phyloP scores from a whole-genome alignment of 1,140 invertebrate species.

The Zaprionus africanus region DNA sequence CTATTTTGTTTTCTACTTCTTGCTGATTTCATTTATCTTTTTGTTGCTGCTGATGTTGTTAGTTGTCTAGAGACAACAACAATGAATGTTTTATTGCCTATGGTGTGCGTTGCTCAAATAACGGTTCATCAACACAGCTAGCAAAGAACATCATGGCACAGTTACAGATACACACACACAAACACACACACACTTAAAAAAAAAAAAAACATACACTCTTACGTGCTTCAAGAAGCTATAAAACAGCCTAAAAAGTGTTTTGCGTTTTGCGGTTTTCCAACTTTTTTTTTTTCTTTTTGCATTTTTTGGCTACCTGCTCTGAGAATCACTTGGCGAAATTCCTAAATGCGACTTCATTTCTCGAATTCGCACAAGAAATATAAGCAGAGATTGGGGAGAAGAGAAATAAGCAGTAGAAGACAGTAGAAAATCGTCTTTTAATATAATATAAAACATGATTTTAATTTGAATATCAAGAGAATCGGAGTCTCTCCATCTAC shows the following conservation, averaged over 20 bases:
- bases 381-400: background rate
- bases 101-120: constrained; percentile 52
- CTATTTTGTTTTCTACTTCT: constrained; percentile 14
- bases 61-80: constrained; percentile 1
- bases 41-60: constrained; percentile 36
- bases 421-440: too few species aligned
- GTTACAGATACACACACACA: constrained; percentile 28
- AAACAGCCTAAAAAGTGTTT: constrained; percentile 36
- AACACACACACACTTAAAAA: constrained; percentile 4
- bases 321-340: constrained; percentile 7
- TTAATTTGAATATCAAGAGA: background rate
- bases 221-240: constrained; percentile 29
- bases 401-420: background rate
- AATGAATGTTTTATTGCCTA: constrained; percentile 48
- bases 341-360: background rate
- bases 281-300: constrained; percentile 1
- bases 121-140: constrained; percentile 49
- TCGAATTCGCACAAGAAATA: background rate
- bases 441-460: background rate
- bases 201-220: too few species aligned
- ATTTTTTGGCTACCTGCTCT: constrained; percentile 15
- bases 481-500: too few species aligned
- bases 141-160: constrained; percentile 22
- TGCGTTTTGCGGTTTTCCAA: constrained; percentile 23
- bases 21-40: constrained; percentile 71